Evolutionary conservation across 2,888 invertebrate species (phyloP).

Genomic region (Aphidius colemani): DNA sequence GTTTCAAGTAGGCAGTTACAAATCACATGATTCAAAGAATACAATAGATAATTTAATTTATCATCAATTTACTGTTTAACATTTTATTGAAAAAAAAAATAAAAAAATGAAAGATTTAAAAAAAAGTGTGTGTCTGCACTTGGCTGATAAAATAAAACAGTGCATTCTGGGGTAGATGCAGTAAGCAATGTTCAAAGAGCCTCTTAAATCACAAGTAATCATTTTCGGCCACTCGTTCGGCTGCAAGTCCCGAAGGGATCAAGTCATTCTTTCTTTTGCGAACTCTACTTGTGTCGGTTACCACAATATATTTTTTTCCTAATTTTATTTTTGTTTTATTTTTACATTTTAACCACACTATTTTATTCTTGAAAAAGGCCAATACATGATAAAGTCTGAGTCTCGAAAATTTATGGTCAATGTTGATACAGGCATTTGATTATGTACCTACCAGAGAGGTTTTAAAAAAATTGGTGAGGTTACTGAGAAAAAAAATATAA

Average conservation of each 20-base stretch:
- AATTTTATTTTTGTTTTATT: slow-evolving; percentile 21
- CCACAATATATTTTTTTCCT: slow-evolving; percentile 20
- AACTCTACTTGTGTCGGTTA: slow-evolving; percentile 26
- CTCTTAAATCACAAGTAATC: slow-evolving; percentile 48
- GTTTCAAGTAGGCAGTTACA: no score
- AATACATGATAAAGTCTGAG: slow-evolving; percentile 10
- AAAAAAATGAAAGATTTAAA: slow-evolving; percentile 8
- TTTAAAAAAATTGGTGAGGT: not conserved
- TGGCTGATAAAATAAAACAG: slow-evolving; percentile 50
- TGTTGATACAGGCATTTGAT: not conserved
- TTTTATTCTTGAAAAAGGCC: slow-evolving; percentile 5
- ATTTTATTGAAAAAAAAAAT: slow-evolving; percentile 9
- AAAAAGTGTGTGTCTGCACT: slow-evolving; percentile 41
- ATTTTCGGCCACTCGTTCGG: slow-evolving; percentile 45
- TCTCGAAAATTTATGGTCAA: not conserved
- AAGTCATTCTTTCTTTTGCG: slow-evolving; percentile 18
- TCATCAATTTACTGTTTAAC: no score
- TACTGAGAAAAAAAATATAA: slow-evolving; percentile 15
- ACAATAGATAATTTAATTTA: no score
- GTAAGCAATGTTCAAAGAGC: slow-evolving; percentile 36
- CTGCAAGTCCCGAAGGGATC: slow-evolving; percentile 34
- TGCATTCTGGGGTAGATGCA: slow-evolving; percentile 36
- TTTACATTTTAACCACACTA: slow-evolving; percentile 14
- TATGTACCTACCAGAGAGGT: not conserved
- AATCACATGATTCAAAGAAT: no score